Conservation (phyloP, 1,140 invertebrate genomes). For the Dinoponera quadriceps region DNA sequence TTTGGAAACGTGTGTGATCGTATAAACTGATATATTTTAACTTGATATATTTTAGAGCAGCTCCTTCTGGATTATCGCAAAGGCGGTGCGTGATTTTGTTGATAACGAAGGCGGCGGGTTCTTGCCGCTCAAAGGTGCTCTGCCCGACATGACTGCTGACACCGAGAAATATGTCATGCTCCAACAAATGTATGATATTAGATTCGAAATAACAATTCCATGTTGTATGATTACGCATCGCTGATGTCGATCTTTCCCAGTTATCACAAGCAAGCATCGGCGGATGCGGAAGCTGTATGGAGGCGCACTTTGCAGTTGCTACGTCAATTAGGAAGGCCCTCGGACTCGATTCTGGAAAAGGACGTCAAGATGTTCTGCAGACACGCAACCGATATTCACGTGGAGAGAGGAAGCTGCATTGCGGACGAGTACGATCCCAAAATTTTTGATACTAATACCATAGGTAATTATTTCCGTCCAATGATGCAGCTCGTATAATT, state of each 20-base stretch:
- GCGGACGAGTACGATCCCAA: slow-evolving; percentile 91
- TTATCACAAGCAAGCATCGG: slow-evolving; percentile 93
- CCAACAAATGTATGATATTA: slow-evolving; percentile 91
- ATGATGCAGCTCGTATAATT: not conserved
- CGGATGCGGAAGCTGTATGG: slow-evolving; percentile 93
- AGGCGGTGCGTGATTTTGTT: slow-evolving; percentile 96
- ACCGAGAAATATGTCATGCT: slow-evolving; percentile 96
- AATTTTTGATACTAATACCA: slow-evolving; percentile 86
- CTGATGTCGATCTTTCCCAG: slow-evolving; percentile 76
- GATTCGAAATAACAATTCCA: not conserved
- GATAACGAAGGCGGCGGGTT: slow-evolving; percentile 93
- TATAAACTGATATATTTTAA: slow-evolving; percentile 49
- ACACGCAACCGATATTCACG: slow-evolving; percentile 92
- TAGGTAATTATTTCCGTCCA: slow-evolving; percentile 82
- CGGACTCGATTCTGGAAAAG: slow-evolving; percentile 90
- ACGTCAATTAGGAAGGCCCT: slow-evolving; percentile 90
- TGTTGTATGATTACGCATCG: not conserved
- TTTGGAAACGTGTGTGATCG: slow-evolving; percentile 10
- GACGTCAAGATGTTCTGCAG: slow-evolving; percentile 94
- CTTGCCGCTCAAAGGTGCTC: slow-evolving; percentile 94
- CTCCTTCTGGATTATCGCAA: slow-evolving; percentile 97
- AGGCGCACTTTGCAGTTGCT: slow-evolving; percentile 93
- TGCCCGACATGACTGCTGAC: slow-evolving; percentile 99
- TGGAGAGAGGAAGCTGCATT: slow-evolving; percentile 93
- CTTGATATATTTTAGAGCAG: slow-evolving; percentile 87